Evolutionary conservation across 92 coral and sea anemone genomes (phyloP), one percentile per base, ranked within the genome.

Genomic region (Porites divaricata): DNA sequence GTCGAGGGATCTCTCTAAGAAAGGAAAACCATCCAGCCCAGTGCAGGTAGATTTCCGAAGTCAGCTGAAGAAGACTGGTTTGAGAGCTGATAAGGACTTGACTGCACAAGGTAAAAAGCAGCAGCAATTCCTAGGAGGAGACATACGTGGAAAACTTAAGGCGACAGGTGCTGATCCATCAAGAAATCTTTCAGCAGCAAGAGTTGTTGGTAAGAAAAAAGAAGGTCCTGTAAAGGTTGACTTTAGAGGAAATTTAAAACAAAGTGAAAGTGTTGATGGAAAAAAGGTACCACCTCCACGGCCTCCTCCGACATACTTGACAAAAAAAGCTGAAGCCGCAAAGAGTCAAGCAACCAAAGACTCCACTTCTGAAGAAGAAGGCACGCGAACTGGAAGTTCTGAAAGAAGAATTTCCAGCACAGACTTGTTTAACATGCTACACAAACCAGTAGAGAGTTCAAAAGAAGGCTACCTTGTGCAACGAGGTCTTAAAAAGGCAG

Each of bases 21-120:
- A 87, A 65, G 62, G 50, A 17, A 72, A 82, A 64, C 53, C 79
- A 1, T 22, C 90, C 1, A 86, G 85, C 3, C 77, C 81, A 15
- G 93, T 89, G 71, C 95, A 94, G 69, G 83, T 93, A 28, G 95
- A 94, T 75, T 94, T 94, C 72, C 85, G 91, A 72, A 87, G 91
- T 14, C 89, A 87, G 41, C 85, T 94, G 17, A 92, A 92, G 81
- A 90, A 90, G 76, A 88, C 94, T 54, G 92, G 92, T 17, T 78
- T 89, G 25, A 82, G 86, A 82, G 86, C 79, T 59, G 86, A 82
- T 72, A 76, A 76, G 67, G 88, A 84, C 26, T 15, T 76, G 63
- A 50, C 88, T 0, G 88, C 88, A 11, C 75, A 67, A 54, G 81
- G 88, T 24, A 84, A 53, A 19, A 84, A 20, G 59, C 72, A 53